Base-by-base conservation (phyloP, 2,797 vertebrate species). In the Sebastes nivosus region DNA sequence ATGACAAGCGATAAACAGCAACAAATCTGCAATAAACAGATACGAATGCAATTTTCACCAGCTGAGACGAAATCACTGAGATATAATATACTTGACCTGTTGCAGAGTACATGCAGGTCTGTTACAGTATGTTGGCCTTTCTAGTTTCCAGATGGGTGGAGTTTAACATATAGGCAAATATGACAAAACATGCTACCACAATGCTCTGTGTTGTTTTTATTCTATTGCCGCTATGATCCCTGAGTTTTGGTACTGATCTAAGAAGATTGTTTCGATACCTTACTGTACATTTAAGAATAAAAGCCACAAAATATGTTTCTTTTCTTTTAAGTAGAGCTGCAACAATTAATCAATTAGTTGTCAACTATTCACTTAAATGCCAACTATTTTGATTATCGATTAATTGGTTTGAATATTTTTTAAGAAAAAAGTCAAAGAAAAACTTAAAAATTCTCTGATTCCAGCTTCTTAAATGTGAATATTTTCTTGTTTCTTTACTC, bases 21-120 rank as follows among this genome's bases (percentile, higher is more conserved):
- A 77, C 65, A 84, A 70, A 84, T 80, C 34, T 66, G 22, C 50
- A 61, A 72, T 79, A 64, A 58, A 75, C 63, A 85, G 57, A 69
- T 58, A 73, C 9, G 6, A 5, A 46, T 22, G 42, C 3, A 12
- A 60, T 79, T 77, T 82, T 73, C 22, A 75, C 71, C 78, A 63
- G 6, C n/a, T 55, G 4, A 66, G 52, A 20, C 0, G 2, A 12
- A 46, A 70, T 61, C 9, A 64, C 1, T 78, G 11, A 38, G 18
- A 52, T 29, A 16, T 32, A 24, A n/a, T 54, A 54, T n/a, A n/a
- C 50, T 4, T 50, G 3, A 0, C 2, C 12, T 52, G 25, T 34
- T 75, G 22, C 24, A 36, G 20, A 64, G 22, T n/a, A 71, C 29
- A 54, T 58, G 13, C 50, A 54, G 50, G 20, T 54, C 20, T n/a